Percentiles rank a stretch among this genome's conserved stretches.
These are phyloP conservation scores for Dynastes tityus DNA, from an alignment of 2,888 invertebrate species.

Conservation along the genomic window DNA sequence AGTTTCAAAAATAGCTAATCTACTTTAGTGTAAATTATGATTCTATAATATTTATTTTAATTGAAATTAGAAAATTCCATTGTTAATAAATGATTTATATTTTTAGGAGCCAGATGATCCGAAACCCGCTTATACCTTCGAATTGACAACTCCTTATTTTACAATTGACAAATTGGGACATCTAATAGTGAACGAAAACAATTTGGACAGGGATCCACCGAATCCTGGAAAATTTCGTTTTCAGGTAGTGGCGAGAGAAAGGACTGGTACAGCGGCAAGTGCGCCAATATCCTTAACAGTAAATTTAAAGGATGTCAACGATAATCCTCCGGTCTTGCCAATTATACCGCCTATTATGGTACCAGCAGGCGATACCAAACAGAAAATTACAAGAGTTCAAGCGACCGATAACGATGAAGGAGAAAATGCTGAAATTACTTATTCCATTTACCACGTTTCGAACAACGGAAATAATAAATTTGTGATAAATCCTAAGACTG, in stretches of 20 bases:
- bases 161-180: conserved; percentile 82
- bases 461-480: conserved; percentile 92
- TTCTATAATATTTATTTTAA: no score
- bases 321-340: conserved; percentile 87
- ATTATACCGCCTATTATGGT: conserved; percentile 87
- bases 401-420: conserved; percentile 91
- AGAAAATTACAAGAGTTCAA: conserved; percentile 71
- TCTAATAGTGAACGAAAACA: conserved; percentile 86
- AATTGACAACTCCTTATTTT: conserved; percentile 89
- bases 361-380: conserved; percentile 76
- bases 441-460: conserved; percentile 91
- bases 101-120: conserved; percentile 84
- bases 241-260: conserved; percentile 90
- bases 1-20: no score
- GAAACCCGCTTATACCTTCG: conserved; percentile 85
- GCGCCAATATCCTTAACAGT: conserved; percentile 87
- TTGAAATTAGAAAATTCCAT: no score
- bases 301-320: conserved; percentile 86
- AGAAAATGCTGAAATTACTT: conserved; percentile 86
- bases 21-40: no score
- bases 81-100: not conserved
- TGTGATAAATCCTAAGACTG: conserved; percentile 84
- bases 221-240: conserved; percentile 88
- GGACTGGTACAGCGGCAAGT: conserved; percentile 84
- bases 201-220: conserved; percentile 89